Evolutionary conservation across 2,113 vertebrate genomes (phyloP).

Genomic region (Chlamydotis undulata): DNA sequence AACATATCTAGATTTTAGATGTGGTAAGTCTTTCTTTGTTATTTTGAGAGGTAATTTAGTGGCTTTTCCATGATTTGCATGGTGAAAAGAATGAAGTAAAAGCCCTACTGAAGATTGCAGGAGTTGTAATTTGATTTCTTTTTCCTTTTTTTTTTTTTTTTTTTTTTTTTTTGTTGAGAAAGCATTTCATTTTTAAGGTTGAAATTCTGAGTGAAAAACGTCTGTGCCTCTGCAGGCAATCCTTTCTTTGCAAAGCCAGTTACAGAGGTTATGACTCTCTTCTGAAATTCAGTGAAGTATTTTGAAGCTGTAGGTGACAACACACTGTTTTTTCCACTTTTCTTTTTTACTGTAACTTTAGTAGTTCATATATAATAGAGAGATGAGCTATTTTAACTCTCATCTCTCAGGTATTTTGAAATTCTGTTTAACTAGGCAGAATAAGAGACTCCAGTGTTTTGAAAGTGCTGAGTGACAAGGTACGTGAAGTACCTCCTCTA

Average conservation of each 20-base stretch:
- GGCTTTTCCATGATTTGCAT: background rate
- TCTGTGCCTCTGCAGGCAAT: background rate
- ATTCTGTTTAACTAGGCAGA: background rate
- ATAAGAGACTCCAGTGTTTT: background rate
- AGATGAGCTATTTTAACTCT: too few relatives aligned
- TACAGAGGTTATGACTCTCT: background rate
- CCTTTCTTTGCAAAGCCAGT: background rate
- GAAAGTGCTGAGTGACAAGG: background rate
- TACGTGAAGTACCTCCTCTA: background rate
- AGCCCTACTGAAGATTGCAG: background rate
- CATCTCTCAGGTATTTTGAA: background rate
- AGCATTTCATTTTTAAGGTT: background rate
- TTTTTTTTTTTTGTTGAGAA: background rate
- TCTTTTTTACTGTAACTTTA: background rate
- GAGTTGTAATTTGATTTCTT: background rate
- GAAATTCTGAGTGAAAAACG: accelerated
- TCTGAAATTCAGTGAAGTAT: background rate
- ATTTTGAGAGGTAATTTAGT: background rate
- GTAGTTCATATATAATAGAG: background rate
- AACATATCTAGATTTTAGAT: background rate
- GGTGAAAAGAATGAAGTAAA: background rate
- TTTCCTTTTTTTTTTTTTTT: background rate
- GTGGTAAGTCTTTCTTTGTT: background rate
- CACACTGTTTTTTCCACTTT: background rate
- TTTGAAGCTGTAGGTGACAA: background rate